Evolutionary conservation across 2,888 invertebrate species (phyloP), one percentile per base, ranked within the genome.

Genomic region (Alloplasta piceator): DNA sequence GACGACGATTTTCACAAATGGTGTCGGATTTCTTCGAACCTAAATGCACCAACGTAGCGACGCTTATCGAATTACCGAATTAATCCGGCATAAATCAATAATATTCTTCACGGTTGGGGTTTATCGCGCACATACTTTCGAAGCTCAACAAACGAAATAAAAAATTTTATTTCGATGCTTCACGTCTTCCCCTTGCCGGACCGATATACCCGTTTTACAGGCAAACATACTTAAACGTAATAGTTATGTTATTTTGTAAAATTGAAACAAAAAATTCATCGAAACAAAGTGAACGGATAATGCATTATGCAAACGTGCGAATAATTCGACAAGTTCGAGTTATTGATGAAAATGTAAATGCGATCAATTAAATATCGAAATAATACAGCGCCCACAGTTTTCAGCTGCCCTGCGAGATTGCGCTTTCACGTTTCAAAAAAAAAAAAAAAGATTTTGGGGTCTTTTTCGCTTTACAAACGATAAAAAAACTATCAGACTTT

Each of bases 401-500:
- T n/a, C 52, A 55, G 66, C 55, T 74, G 64, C 50, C 61, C 26
- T 43, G 38, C n/a, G 36, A 16, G 46, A 72, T 4, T 60, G 43
- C 52, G 71, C 55, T 2, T 14, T 52, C 1, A 52, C 12, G 14
- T 10, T 70, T 6, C 46, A 46, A n/a, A 12, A 36, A 5, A 48
- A 56, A 5, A 48, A 56, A 38, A 1, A 6, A 10, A 60, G 43
- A 0, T 50, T 48, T 58, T 43, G 41, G 55, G 6, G 58, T 46
- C 48, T 43, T 79, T 61, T 55, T 68, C 64, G 10, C 14, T 61
- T 61, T 64, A 66, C 52, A 36, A 66, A 78, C 60, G 78, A 78
- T 75, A 74, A 81, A 26, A 26, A 66, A 74, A 71, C 66, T 73
- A 68, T 74, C 74, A 78, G 78, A 78, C 74, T 78, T 67, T 7